phyloP scores from a whole-genome alignment of 2,113 vertebrate species.

The Nesospiza acunhae region DNA sequence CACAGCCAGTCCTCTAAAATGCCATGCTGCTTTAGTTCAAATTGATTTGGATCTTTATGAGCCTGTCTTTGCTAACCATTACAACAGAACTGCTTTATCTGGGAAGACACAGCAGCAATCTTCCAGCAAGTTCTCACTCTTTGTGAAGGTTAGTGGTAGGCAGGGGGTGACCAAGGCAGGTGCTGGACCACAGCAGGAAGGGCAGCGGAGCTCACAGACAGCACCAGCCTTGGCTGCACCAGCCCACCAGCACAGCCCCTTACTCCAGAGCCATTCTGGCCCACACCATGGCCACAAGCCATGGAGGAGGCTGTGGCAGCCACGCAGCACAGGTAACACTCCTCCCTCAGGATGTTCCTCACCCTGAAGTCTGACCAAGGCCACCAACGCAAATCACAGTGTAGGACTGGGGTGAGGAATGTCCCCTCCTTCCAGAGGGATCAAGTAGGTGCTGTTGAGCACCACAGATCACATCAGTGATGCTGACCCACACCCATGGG shows the following conservation, averaged over 20 bases:
- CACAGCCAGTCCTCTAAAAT: background rate
- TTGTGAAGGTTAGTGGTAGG: background rate
- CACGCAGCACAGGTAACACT: background rate
- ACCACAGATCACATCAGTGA: background rate
- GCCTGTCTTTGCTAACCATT: background rate
- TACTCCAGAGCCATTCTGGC: background rate
- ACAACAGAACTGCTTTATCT: background rate
- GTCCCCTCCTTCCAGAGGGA: background rate
- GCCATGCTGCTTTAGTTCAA: background rate
- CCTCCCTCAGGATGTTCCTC: background rate
- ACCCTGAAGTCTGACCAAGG: background rate
- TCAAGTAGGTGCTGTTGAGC: background rate
- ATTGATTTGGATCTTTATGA: background rate
- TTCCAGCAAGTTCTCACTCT: background rate
- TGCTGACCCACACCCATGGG: rapidly evolving
- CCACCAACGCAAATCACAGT: background rate
- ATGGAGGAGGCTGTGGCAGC: background rate
- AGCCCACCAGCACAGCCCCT: background rate
- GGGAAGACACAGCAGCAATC: background rate
- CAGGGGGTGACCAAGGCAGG: background rate
- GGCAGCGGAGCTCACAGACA: background rate
- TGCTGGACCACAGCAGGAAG: background rate
- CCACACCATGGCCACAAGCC: background rate
- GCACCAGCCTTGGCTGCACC: background rate
- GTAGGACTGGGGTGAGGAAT: background rate